Base-by-base conservation (phyloP, 2,888 invertebrate species). In the Meloe dianella region DNA sequence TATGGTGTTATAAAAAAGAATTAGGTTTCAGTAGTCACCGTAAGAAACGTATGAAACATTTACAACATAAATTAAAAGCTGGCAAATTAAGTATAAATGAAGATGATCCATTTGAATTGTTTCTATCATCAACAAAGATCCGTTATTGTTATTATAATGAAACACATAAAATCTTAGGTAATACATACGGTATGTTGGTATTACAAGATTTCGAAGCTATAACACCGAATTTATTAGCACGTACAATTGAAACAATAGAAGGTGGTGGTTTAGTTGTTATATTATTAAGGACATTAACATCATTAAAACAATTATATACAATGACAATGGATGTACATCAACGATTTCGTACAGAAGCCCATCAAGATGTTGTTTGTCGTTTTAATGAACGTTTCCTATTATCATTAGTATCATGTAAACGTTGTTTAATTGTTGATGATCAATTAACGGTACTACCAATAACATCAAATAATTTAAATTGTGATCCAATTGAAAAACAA, bases 281-380 rank as follows among this genome's bases (percentile, higher is more conserved):
- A 68, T 86, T 99, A 8, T 86, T 99, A 14, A 91, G 93, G 79
- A 90, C 92, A 0, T 88, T 99, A 79, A 88, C 89, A 64, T 98
- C 98, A 0, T 85, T 99, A 27, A 91, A 95, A 79, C 98, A 99
- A 82, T 86, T 99, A 4, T 98, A 95, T 81, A 94, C 98, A 0
- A 92, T 99, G 88, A 92, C 92, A 71, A 99, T 99, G 99, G 99
- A 99, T 87, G 97, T 99, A 1, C 99, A 99, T 86, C 91, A 95
- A 71, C 88, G 95, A 74, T 97, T 94, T 81, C 89, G 98, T 73
- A 99, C 98, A 0, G 98, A 98, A 85, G 93, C 97, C 0, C 95
- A 98, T 81, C 90, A 93, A 79, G 92, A 95, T 78, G 90, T 99
- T 17, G 92, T 95, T 14, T 94, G 95, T 68, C 87, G 98, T 64